A percentile compares a stretch with the other conserved stretches of the same genome.
These are phyloP conservation scores for Eciton burchellii DNA, from an alignment of 1,140 invertebrate genomes.

Conservation along the genomic window DNA sequence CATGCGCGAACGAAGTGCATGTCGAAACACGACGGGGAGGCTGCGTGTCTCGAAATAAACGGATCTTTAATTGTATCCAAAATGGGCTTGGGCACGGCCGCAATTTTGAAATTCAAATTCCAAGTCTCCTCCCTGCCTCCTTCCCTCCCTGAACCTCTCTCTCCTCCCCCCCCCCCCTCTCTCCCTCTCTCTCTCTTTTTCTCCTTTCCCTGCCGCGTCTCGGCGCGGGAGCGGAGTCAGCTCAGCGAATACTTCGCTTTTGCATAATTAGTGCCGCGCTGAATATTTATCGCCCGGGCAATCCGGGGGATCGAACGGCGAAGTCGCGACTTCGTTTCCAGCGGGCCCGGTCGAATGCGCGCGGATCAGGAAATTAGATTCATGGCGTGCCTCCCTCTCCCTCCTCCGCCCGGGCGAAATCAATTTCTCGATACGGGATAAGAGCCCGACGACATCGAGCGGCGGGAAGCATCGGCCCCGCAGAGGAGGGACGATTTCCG, in stretches of 20 bases:
- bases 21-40: neutral
- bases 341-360: slow-evolving; percentile 2
- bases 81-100: slow-evolving; percentile 39
- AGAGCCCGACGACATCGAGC: slow-evolving; percentile 6
- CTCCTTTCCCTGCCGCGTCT: slow-evolving; percentile 5
- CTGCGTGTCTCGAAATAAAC: slow-evolving; percentile 28
- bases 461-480: neutral
- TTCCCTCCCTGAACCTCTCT: neutral
- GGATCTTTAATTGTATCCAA: slow-evolving; percentile 56
- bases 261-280: slow-evolving; percentile 60
- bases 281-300: slow-evolving; percentile 55
- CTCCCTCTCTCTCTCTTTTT: slow-evolving; percentile 2
- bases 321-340: slow-evolving; percentile 47
- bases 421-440: slow-evolving; percentile 52
- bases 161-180: neutral
- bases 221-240: slow-evolving; percentile 42
- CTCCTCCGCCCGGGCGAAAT: slow-evolving; percentile 25
- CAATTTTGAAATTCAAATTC: slow-evolving; percentile 65
- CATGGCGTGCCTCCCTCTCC: slow-evolving; percentile 34
- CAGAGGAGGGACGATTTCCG: neutral
- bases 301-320: slow-evolving; percentile 1
- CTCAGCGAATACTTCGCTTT: slow-evolving; percentile 59
- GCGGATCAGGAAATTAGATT: slow-evolving; percentile 59
- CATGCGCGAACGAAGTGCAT: neutral
- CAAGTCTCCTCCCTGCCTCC: neutral